Conservation (phyloP, 2,888 invertebrate genomes). For the Lasioglossum oenotherae region DNA sequence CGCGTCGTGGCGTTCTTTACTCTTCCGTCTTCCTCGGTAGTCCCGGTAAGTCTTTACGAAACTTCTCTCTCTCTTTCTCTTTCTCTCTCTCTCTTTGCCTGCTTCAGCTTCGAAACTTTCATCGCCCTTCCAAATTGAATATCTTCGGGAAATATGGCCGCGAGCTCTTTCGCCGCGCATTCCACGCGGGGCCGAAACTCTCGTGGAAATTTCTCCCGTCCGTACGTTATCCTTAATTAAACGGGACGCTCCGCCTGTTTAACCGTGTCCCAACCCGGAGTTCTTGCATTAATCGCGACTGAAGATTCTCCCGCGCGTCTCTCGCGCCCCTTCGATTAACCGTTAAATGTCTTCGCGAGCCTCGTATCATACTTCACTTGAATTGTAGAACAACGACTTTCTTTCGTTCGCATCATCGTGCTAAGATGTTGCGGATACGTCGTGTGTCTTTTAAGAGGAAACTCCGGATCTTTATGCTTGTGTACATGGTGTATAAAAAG, state of each 20-base stretch:
- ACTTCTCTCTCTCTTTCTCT: background rate
- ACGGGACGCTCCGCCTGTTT: constrained; percentile 11
- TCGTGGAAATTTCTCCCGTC: constrained; percentile 12
- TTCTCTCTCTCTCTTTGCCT: background rate
- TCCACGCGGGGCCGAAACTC: background rate
- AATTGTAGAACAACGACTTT: background rate
- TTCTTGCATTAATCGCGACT: constrained; percentile 28
- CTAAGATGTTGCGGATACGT: too few species aligned
- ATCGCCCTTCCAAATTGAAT: constrained; percentile 27
- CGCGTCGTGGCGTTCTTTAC: constrained; percentile 93
- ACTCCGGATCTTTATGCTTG: too few species aligned
- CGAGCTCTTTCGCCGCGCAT: constrained; percentile 5
- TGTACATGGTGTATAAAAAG: too few species aligned
- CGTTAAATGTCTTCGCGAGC: background rate
- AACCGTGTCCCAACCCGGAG: constrained; percentile 9
- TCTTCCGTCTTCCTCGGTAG: constrained; percentile 97
- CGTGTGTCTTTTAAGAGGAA: too few species aligned
- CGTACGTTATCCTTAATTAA: constrained; percentile 50
- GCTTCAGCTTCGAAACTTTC: constrained; percentile 14
- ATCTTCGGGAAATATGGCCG: constrained; percentile 34
- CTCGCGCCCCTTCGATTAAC: constrained; percentile 18
- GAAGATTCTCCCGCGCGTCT: background rate
- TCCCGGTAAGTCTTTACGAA: constrained; percentile 88
- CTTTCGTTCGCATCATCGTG: background rate
- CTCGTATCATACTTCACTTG: background rate